Percentiles rank a stretch among this genome's conserved stretches.
phyloP scores from a whole-genome alignment of 2,113 vertebrate species.

The Platichthys flesus region DNA sequence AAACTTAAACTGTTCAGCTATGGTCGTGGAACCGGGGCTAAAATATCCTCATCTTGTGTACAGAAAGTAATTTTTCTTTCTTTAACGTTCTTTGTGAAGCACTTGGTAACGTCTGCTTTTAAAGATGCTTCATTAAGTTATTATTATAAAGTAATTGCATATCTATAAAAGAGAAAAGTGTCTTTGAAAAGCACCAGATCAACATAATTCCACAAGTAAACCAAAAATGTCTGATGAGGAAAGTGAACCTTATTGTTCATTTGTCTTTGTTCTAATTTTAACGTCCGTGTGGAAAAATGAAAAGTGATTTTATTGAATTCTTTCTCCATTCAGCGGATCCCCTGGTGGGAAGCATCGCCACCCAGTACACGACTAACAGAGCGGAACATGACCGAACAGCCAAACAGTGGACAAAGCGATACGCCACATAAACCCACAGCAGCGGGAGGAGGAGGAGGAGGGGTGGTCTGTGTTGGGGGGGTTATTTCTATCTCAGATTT shows the following conservation, averaged over 20 bases:
- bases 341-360: slow-evolving; percentile 96
- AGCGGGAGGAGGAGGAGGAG: slow-evolving; percentile 27
- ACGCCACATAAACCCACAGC: slow-evolving; percentile 91
- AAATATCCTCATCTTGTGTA: too few species aligned
- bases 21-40: too few species aligned
- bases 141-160: too few species aligned
- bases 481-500: slow-evolving; percentile 97
- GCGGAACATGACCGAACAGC: slow-evolving; percentile 96
- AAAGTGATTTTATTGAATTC: not conserved
- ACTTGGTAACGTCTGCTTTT: too few species aligned
- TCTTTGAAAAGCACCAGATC: too few species aligned
- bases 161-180: not conserved
- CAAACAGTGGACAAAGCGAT: slow-evolving; percentile 98
- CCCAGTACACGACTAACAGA: slow-evolving; percentile 98
- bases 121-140: too few species aligned
- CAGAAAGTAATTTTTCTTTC: too few species aligned
- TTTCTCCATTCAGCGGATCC: slow-evolving; percentile 87
- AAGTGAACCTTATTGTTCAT: too few species aligned
- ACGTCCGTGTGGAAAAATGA: not conserved
- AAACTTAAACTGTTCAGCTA: not conserved
- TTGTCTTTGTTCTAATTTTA: too few species aligned
- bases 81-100: too few species aligned
- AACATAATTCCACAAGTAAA: too few species aligned
- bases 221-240: too few species aligned
- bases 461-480: slow-evolving; percentile 60